These are phyloP conservation scores for Peromyscus polionotus DNA, from an alignment of 2,113 vertebrate species.

Conservation along the genomic window DNA sequence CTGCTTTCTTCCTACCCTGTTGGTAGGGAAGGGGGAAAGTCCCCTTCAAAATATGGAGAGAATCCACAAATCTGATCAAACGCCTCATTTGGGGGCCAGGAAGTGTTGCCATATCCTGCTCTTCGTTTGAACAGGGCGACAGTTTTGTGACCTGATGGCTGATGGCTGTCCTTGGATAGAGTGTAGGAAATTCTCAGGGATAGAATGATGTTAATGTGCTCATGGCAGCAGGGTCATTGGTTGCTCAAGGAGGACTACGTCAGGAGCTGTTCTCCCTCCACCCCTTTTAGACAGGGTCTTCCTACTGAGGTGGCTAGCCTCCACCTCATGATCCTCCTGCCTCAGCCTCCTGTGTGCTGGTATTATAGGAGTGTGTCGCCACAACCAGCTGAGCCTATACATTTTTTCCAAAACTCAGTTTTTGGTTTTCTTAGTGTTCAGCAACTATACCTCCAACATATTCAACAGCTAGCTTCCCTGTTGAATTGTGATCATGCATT, in stretches of 20 bases:
- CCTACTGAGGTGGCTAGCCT: background rate
- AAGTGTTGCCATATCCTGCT: background rate
- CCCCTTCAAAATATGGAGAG: background rate
- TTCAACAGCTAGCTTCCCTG: background rate
- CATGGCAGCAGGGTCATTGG: background rate
- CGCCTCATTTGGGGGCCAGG: background rate
- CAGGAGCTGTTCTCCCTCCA: background rate
- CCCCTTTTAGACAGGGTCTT: background rate
- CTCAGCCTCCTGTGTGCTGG: background rate
- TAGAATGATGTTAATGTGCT: background rate
- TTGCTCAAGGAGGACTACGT: background rate
- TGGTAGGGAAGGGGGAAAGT: background rate
- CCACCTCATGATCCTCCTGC: background rate
- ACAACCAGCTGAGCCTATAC: background rate
- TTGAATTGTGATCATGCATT: background rate
- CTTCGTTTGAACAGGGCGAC: background rate
- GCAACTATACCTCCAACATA: background rate
- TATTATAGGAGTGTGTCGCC: background rate
- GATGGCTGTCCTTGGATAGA: background rate
- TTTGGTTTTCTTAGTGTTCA: slow-evolving; percentile 39
- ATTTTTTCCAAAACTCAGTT: background rate
- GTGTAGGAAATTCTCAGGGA: background rate
- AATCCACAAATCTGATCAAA: background rate
- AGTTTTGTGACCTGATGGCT: background rate
- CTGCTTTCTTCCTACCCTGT: background rate